Evolutionary conservation across 30 jellyfish, hydroid and myxozoan genomes (phyloP), one percentile per base, ranked within the genome.

Genomic region (Mastigias papua): DNA sequence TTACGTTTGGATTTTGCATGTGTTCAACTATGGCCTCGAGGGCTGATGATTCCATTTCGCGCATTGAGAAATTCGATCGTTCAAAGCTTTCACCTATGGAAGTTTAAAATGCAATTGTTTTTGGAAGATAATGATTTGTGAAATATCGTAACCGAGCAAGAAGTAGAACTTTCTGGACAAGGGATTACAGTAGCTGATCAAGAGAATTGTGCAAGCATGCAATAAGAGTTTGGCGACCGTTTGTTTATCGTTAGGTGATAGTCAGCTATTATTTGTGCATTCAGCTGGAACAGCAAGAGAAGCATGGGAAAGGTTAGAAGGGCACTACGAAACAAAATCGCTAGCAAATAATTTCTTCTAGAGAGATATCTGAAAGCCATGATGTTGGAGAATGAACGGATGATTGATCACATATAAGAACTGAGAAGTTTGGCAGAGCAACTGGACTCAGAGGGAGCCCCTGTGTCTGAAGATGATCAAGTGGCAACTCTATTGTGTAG

Each of bases 391-490:
- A 42, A 22, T 16, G 86, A 73, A 8, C 11, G 31, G 15, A 73
- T 73, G 86, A 8, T 37, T 19, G 28, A 10, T 10, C 86, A 30
- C 80, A 73, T 73, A 27, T 25, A 73, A 9, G 32, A 33, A 22
- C 28, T 73, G 88, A 76, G 28, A 76, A 17, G 57, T 76, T 20
- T 76, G 57, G 88, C 88, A 27, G 80, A 48, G 57, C 88, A 76
- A 27, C 15, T 76, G 76, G 54, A 42, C 7, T 42, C 54, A 42
- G 54, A 4, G 54, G 54, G 85, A 34, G 74, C 72, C 10, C 32
- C 37, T 25, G 71, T 73, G 16, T 4, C 73, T 5, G 85, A 73
- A 17, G 85, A 73, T 73, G 85, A 33, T 33, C 85, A 73, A 42
- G 85, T 73, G 5, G 85, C 72, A 3, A 73, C 85, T 4, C 78